A percentile compares a stretch with the other conserved stretches of the same genome.
Evolutionary conservation across 2,888 invertebrate species (phyloP).

Genomic region (Orthonevra nobilis): DNA sequence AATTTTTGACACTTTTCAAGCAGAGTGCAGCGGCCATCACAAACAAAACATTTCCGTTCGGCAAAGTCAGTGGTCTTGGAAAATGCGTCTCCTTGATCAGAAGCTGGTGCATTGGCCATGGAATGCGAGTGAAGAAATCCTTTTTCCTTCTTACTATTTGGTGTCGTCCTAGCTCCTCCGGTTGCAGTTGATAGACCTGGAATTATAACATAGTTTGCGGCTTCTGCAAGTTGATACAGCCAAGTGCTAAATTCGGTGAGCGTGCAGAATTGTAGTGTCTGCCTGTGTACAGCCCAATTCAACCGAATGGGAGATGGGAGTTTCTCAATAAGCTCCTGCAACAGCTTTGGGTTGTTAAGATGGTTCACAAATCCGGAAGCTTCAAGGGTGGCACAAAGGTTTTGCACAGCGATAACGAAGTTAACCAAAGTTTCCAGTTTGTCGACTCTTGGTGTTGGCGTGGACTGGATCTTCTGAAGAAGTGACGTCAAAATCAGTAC

Average conservation of each 20-base stretch:
- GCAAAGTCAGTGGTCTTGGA: background rate
- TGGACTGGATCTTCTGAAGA: background rate
- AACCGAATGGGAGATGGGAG: background rate
- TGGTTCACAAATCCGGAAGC: background rate
- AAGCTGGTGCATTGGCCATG: background rate
- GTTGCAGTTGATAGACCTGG: background rate
- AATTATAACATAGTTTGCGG: background rate
- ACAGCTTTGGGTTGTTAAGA: background rate
- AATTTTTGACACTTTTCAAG: background rate
- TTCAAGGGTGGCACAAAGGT: background rate
- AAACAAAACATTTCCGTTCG: background rate
- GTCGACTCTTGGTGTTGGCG: no score
- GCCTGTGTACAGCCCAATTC: background rate
- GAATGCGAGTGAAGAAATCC: background rate
- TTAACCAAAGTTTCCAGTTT: no score
- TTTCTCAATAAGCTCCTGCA: background rate
- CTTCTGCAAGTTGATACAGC: background rate
- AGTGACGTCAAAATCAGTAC: background rate
- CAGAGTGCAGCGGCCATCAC: background rate
- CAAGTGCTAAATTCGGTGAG: background rate
- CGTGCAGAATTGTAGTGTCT: background rate
- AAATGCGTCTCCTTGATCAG: no score
- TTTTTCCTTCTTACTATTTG: background rate
- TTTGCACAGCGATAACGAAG: slow-evolving; percentile 7
- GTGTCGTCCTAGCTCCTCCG: background rate